Evolutionary conservation across 2,797 vertebrate species (phyloP), one percentile per base, ranked within the genome.

Genomic region (Enteromius viviparus): DNA sequence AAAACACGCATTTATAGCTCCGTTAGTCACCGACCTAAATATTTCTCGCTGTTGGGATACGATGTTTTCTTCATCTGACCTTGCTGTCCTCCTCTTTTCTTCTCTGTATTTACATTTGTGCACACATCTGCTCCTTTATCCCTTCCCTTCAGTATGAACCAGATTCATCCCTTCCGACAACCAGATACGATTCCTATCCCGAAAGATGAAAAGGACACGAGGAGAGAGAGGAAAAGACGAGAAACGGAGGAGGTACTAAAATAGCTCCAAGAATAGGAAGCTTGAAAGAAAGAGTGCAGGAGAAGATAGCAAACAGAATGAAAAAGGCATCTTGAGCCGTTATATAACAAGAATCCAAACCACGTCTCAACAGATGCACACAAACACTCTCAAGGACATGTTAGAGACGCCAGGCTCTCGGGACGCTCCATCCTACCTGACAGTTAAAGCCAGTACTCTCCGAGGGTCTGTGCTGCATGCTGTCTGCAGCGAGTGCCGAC

Each of bases 351-450:
- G 6, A 80, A 79, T 40, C 53, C 29, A 82, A 68, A 68, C 53
- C 37, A 51, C 42, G 11, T 26, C 51, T 58, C 32, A 12, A 76
- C 42, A 55, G 68, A 53, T 37, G 23, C 19, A 21, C 34, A 58
- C 64, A 77, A 76, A 70, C 49, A 62, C 32, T 68, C 47, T 86
- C 70, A 86, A 86, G 74, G 83, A 80, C 81, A 81, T 55, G n/a
- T 37, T 26, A 23, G 60, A 60, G 55, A 65, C 4, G 14, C 19
- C 45, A 51, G 62, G 42, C 6, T 34, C 19, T 42, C 12, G 49
- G 69, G 71, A 65, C n/a, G 47, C 81, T 79, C 11, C 9, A 21
- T 88, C 88, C 82, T 89, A 89, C 88, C 88, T 89, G 88, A 76
- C 88, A 85, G 79, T 88, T 88, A 84, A 89, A 88, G 85, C 72